Conservation (phyloP, 1,140 invertebrate genomes). For the Drosophila nikananu region DNA sequence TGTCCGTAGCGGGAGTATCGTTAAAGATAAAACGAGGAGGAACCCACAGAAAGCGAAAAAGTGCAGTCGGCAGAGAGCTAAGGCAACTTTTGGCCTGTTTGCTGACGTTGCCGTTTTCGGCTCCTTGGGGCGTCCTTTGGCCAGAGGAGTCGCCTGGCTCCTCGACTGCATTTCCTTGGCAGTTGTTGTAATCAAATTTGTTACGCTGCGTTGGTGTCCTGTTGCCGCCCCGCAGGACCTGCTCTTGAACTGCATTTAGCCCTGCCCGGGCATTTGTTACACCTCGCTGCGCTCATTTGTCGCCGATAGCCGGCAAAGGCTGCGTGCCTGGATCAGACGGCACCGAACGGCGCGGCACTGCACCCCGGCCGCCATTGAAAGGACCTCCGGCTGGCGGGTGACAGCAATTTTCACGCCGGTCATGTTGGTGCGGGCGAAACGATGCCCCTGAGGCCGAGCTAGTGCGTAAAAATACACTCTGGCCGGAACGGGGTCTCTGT, state of each 20-base stretch:
- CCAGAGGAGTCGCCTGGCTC: background rate
- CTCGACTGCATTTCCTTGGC: constrained; percentile 26
- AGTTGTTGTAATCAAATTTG: constrained; percentile 77
- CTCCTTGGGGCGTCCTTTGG: constrained; percentile 61
- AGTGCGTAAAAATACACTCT: constrained; percentile 54
- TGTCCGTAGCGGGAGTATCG: constrained; percentile 28
- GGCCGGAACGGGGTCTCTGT: constrained; percentile 4
- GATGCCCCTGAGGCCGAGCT: constrained; percentile 47
- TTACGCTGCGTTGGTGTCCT: constrained; percentile 61
- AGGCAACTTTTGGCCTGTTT: constrained; percentile 58
- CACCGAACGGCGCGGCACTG: background rate
- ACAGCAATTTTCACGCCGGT: constrained; percentile 49
- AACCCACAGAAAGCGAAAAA: constrained; percentile 39
- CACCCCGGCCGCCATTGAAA: constrained; percentile 20
- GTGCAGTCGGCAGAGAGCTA: constrained; percentile 46
- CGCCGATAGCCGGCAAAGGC: constrained; percentile 44
- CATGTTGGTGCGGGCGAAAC: constrained; percentile 36
- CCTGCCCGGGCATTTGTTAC: constrained; percentile 41
- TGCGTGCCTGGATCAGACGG: constrained; percentile 28
- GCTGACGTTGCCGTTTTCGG: constrained; percentile 63
- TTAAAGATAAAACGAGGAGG: constrained; percentile 36
- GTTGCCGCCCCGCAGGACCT: constrained; percentile 17
- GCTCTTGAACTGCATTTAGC: constrained; percentile 34
- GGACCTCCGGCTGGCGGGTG: constrained; percentile 33
- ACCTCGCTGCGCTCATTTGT: constrained; percentile 71